A percentile compares a stretch with the other conserved stretches of the same genome.
Evolutionary conservation across 2,797 vertebrate genomes (phyloP).

Genomic region (Uromys caudimaculatus): DNA sequence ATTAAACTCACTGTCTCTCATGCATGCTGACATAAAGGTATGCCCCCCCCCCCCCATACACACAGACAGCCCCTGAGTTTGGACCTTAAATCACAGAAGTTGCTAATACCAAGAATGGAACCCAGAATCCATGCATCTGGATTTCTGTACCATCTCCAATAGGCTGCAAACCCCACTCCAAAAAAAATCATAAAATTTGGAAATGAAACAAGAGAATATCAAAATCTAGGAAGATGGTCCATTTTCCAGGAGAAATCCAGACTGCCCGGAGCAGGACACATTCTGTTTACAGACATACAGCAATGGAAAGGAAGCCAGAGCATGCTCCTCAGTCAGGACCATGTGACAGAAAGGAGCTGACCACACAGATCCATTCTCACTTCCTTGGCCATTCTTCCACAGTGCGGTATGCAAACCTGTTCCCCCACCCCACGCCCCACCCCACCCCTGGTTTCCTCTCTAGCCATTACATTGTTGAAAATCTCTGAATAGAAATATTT

Average conservation of each 20-base stretch:
- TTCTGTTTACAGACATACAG: not conserved
- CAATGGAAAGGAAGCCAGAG: not conserved
- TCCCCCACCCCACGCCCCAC: not conserved
- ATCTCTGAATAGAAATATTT: conserved; percentile 13
- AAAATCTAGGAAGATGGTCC: not conserved
- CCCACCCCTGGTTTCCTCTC: not conserved
- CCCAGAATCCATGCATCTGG: not conserved
- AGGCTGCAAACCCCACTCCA: too few species aligned
- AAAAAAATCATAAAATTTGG: not conserved
- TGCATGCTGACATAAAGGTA: not conserved
- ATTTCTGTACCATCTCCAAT: not conserved
- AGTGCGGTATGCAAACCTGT: not conserved
- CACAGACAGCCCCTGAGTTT: not conserved
- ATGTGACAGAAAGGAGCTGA: not conserved
- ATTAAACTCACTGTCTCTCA: not conserved
- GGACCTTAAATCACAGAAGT: conserved; percentile 43
- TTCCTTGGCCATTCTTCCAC: conserved; percentile 5
- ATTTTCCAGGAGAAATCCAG: not conserved
- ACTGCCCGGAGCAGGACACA: not conserved
- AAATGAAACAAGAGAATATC: not conserved
- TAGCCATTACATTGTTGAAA: conserved; percentile 16
- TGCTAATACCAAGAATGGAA: not conserved
- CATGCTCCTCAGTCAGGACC: not conserved
- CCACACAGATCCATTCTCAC: not conserved
- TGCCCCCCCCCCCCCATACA: not conserved